phyloP scores from a whole-genome alignment of 2,797 vertebrate species.

The Allobates femoralis region DNA sequence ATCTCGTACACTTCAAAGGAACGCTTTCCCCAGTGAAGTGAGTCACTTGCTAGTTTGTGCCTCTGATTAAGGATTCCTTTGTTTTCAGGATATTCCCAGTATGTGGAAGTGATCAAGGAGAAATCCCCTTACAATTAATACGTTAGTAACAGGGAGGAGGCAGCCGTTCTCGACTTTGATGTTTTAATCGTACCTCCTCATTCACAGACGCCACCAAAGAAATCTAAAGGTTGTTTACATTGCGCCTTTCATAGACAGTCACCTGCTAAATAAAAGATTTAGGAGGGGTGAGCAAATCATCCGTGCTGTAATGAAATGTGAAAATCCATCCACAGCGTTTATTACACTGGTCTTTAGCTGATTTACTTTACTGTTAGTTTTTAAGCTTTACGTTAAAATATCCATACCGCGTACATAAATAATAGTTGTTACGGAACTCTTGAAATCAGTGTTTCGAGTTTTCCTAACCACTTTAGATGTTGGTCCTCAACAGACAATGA shows the following conservation, averaged over 20 bases:
- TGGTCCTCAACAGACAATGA: neutral
- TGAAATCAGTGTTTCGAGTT: neutral
- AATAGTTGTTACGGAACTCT: neutral
- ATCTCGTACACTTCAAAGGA: conserved; percentile 44
- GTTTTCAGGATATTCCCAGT: conserved; percentile 38
- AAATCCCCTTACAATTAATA: conserved; percentile 47
- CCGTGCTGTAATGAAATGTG: neutral
- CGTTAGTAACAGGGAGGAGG: conserved; percentile 19
- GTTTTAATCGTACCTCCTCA: conserved; percentile 16
- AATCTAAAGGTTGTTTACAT: conserved; percentile 6
- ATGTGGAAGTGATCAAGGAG: conserved; percentile 40
- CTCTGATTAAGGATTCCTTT: conserved; percentile 45
- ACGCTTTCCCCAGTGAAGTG: conserved; percentile 38
- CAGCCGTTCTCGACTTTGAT: conserved; percentile 20
- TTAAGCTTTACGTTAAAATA: neutral
- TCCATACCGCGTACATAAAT: neutral
- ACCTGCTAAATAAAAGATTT: conserved; percentile 20
- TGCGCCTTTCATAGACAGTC: conserved; percentile 1
- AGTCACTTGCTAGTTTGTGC: conserved; percentile 27
- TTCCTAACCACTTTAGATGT: neutral
- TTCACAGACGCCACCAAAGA: neutral
- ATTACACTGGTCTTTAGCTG: neutral
- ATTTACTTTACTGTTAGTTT: neutral
- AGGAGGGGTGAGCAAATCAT: neutral
- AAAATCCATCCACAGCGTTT: neutral